Evolutionary conservation across 1,140 invertebrate species (phyloP).

Genomic region (Caenorhabditis brenneri): DNA sequence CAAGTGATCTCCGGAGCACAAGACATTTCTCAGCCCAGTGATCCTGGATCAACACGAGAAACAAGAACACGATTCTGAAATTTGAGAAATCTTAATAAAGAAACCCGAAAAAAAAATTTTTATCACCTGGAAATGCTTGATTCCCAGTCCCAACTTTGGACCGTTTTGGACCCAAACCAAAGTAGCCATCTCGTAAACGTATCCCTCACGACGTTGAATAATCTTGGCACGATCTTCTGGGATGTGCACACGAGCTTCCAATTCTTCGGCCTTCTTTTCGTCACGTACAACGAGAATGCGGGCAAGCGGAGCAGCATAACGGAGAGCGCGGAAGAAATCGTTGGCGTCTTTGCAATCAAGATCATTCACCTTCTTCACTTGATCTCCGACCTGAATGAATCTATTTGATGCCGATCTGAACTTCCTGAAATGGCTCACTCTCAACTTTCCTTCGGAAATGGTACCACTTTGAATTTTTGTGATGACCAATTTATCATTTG

Average conservation of each 20-base stretch:
- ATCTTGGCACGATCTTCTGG: constrained; percentile 63
- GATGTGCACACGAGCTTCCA: constrained; percentile 60
- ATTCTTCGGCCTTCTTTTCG: constrained; percentile 56
- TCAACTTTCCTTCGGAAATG: constrained; percentile 62
- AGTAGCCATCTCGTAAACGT: constrained; percentile 55
- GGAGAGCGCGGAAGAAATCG: constrained; percentile 62
- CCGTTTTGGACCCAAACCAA: constrained; percentile 62
- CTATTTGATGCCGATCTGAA: background rate
- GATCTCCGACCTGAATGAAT: constrained; percentile 60
- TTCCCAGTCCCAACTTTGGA: constrained; percentile 64
- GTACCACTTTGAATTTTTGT: constrained; percentile 60
- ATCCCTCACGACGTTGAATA: constrained; percentile 65
- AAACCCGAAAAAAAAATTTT: too few relatives aligned
- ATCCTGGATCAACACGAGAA: constrained; percentile 44
- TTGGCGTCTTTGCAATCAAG: constrained; percentile 57
- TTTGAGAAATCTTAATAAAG: background rate
- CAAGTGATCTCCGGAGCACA: constrained; percentile 64
- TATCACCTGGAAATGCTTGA: constrained; percentile 62
- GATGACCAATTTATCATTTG: constrained; percentile 63
- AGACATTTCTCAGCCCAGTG: constrained; percentile 47
- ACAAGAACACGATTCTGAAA: constrained; percentile 44
- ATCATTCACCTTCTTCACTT: constrained; percentile 60
- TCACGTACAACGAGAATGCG: constrained; percentile 52
- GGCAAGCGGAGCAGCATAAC: constrained; percentile 60
- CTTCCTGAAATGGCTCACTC: constrained; percentile 51